Percentiles rank a stretch among this genome's conserved stretches.
phyloP scores from a whole-genome alignment of 2,797 vertebrate genomes.

The Todus mexicanus region DNA sequence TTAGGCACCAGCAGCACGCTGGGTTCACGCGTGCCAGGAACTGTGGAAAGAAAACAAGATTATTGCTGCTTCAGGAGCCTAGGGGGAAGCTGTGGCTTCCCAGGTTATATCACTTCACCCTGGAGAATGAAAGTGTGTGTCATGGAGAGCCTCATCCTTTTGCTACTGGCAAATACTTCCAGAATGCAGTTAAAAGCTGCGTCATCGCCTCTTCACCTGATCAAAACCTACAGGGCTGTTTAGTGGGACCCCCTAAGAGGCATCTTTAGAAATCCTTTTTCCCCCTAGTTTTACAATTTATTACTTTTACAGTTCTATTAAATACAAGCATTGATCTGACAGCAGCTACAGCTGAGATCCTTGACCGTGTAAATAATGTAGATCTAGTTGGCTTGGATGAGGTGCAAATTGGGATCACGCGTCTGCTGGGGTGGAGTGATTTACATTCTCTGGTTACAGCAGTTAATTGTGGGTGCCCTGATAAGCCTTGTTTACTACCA shows the following conservation, averaged over 20 bases:
- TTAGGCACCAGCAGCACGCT: background rate
- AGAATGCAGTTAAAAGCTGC: background rate
- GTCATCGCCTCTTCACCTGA: background rate
- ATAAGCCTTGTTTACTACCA: conserved; percentile 68
- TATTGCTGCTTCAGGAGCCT: conserved; percentile 5
- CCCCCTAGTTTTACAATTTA: background rate
- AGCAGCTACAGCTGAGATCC: conserved; percentile 78
- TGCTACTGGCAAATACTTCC: background rate
- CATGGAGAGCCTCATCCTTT: background rate
- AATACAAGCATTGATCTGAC: conserved; percentile 18
- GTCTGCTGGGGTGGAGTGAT: conserved; percentile 74
- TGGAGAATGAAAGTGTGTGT: background rate
- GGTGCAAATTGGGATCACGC: conserved; percentile 82
- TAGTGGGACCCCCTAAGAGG: background rate
- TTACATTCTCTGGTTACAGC: conserved; percentile 73
- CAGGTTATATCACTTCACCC: background rate
- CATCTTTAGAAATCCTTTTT: background rate
- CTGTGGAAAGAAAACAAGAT: background rate
- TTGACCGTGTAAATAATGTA: conserved; percentile 81
- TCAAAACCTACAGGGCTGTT: background rate
- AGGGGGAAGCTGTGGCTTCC: background rate
- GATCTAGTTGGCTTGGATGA: conserved; percentile 80
- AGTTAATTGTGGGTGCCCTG: conserved; percentile 66
- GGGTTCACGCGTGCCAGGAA: background rate
- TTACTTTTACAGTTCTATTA: background rate